These are phyloP conservation scores for Capitulum mitella DNA, from an alignment of 2,888 invertebrate genomes.

Conservation along the genomic window DNA sequence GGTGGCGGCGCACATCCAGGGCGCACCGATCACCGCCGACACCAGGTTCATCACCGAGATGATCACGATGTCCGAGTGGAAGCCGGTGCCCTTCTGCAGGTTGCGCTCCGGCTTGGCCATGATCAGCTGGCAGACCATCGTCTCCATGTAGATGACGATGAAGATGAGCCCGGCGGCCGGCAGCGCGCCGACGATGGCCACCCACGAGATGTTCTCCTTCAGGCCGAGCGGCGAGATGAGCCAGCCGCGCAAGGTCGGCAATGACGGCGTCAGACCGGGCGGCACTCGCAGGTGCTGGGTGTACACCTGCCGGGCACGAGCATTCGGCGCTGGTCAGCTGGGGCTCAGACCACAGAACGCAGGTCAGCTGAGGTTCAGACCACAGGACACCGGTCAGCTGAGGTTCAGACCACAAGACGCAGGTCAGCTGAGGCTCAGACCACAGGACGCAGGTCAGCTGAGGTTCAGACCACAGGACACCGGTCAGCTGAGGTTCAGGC, in stretches of 20 bases:
- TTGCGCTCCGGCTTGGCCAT: constrained; percentile 88
- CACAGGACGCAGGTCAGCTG: too few relatives aligned
- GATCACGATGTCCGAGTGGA: constrained; percentile 90
- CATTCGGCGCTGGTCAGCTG: too few relatives aligned
- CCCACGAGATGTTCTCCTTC: constrained; percentile 52
- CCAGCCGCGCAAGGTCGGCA: constrained; percentile 64
- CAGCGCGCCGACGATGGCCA: constrained; percentile 55
- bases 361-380: too few relatives aligned
- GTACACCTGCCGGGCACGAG: constrained; percentile 35
- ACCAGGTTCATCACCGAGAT: constrained; percentile 75
- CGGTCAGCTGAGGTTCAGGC: too few relatives aligned
- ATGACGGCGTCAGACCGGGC: constrained; percentile 70
- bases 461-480: too few relatives aligned
- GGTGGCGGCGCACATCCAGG: constrained; percentile 92
- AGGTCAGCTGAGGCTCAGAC: too few relatives aligned
- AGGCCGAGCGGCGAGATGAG: constrained; percentile 65
- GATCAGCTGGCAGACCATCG: constrained; percentile 93
- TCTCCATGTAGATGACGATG: constrained; percentile 94
- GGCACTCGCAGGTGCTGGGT: constrained; percentile 72
- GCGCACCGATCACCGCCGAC: constrained; percentile 68
- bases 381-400: too few relatives aligned
- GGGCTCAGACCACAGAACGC: too few relatives aligned
- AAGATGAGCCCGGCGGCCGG: constrained; percentile 89
- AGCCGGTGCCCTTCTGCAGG: constrained; percentile 86
- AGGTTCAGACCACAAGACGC: too few relatives aligned